Evolutionary conservation across 2,113 vertebrate species (phyloP).

Genomic region (Gymnogyps californianus): DNA sequence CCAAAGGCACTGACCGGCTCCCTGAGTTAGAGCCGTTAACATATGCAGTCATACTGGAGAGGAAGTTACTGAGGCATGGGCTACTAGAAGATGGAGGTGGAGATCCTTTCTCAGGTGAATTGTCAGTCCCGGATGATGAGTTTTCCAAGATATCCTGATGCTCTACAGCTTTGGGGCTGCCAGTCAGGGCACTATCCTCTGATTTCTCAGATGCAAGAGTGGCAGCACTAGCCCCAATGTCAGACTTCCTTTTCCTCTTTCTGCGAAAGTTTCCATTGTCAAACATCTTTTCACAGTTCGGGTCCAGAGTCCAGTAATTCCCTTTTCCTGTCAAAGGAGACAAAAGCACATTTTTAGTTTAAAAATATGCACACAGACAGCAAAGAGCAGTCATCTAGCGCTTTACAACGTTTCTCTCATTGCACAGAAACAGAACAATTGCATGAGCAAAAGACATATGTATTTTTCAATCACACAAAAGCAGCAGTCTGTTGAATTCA

Average conservation of each 20-base stretch:
- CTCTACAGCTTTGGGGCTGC: conserved; percentile 72
- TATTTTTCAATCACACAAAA: background rate
- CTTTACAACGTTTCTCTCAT: background rate
- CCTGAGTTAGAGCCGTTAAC: conserved; percentile 33
- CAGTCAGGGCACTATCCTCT: conserved; percentile 68
- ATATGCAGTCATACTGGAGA: conserved; percentile 82
- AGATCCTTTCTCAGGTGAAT: conserved; percentile 79
- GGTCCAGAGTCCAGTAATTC: conserved; percentile 99
- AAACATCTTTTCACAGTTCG: conserved; percentile 99
- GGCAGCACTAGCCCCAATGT: conserved; percentile 68
- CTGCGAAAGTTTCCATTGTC: conserved; percentile 98
- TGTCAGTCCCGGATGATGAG: conserved; percentile 51
- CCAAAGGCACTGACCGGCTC: conserved; percentile 70
- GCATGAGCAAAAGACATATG: background rate
- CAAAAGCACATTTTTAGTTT: background rate
- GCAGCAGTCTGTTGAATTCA: background rate
- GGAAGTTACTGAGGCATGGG: conserved; percentile 88
- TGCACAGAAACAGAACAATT: background rate
- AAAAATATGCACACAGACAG: background rate
- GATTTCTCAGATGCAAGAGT: conserved; percentile 76
- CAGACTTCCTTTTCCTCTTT: conserved; percentile 97
- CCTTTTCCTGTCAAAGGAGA: conserved; percentile 85
- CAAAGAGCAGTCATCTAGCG: background rate
- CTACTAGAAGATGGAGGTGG: conserved; percentile 71
- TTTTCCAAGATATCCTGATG: conserved; percentile 78